Conservation (phyloP, 2,888 invertebrate species). For the Malachius bipustulatus region DNA sequence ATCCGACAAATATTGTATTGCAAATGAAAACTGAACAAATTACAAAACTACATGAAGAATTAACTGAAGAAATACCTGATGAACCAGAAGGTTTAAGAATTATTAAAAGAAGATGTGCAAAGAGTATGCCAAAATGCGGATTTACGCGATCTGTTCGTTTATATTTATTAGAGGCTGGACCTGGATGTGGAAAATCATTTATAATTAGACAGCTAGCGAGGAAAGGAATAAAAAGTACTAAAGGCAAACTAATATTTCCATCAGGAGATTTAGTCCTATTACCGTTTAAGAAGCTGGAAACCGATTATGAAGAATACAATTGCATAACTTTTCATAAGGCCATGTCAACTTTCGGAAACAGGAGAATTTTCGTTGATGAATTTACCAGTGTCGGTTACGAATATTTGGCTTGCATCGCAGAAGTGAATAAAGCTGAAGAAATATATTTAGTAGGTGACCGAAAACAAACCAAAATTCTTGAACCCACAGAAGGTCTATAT, state of each 20-base stretch:
- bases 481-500: conserved; percentile 11
- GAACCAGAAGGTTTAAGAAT: conserved; percentile 8
- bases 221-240: too few species aligned
- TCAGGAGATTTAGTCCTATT: conserved; percentile 9
- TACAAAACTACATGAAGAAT: conserved; percentile 5
- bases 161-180: conserved; percentile 11
- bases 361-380: conserved; percentile 13
- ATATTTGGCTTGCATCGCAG: conserved; percentile 7
- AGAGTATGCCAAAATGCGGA: conserved; percentile 9
- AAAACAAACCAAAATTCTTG: conserved; percentile 10
- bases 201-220: conserved; percentile 11
- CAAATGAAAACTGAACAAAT: conserved; percentile 7
- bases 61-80: conserved; percentile 10
- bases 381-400: conserved; percentile 13
- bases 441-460: conserved; percentile 12
- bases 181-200: conserved; percentile 14
- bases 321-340: conserved; percentile 11
- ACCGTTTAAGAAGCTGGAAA: conserved; percentile 14
- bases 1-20: not conserved
- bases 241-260: too few species aligned
- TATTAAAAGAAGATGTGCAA: conserved; percentile 5
- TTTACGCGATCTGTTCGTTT: conserved; percentile 8
- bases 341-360: conserved; percentile 9
- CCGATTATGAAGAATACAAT: conserved; percentile 11
- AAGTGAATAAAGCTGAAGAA: conserved; percentile 12